Evolutionary conservation across 1,140 invertebrate genomes (phyloP).

Genomic region (Yoshiicerus persimilis): DNA sequence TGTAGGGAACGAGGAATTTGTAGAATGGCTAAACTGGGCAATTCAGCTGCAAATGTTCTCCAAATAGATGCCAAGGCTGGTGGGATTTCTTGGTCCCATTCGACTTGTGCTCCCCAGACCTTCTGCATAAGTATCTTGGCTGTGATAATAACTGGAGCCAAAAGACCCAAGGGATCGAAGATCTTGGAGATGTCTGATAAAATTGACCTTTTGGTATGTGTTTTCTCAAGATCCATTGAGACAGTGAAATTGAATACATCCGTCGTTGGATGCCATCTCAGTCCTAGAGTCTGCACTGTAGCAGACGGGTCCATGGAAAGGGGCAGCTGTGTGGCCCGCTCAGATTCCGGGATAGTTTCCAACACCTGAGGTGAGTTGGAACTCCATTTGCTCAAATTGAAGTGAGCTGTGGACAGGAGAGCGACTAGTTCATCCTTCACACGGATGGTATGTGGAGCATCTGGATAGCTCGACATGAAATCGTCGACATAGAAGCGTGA

Average conservation of each 20-base stretch:
- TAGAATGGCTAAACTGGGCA: background rate
- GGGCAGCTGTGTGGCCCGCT: background rate
- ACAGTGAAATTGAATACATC: constrained; percentile 48
- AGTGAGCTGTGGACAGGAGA: too few species aligned
- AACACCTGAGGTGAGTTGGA: too few species aligned
- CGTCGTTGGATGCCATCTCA: background rate
- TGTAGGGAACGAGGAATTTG: background rate
- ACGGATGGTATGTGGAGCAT: too few species aligned
- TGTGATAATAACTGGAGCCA: constrained; percentile 43
- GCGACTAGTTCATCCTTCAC: too few species aligned
- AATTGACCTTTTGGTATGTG: constrained; percentile 40
- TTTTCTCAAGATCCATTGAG: background rate
- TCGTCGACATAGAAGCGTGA: background rate
- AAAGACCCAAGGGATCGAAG: constrained; percentile 29
- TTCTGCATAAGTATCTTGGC: constrained; percentile 52
- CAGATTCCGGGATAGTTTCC: too few species aligned
- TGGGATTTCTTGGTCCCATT: background rate
- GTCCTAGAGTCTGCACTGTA: background rate
- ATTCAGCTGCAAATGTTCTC: background rate
- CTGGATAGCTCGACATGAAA: background rate
- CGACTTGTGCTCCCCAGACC: constrained; percentile 9
- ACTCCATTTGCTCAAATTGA: too few species aligned
- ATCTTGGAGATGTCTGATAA: constrained; percentile 9
- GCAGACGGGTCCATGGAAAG: background rate
- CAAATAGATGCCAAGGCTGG: background rate